These are phyloP conservation scores for Falco cherrug DNA, from an alignment of 2,797 vertebrate genomes.

Conservation along the genomic window DNA sequence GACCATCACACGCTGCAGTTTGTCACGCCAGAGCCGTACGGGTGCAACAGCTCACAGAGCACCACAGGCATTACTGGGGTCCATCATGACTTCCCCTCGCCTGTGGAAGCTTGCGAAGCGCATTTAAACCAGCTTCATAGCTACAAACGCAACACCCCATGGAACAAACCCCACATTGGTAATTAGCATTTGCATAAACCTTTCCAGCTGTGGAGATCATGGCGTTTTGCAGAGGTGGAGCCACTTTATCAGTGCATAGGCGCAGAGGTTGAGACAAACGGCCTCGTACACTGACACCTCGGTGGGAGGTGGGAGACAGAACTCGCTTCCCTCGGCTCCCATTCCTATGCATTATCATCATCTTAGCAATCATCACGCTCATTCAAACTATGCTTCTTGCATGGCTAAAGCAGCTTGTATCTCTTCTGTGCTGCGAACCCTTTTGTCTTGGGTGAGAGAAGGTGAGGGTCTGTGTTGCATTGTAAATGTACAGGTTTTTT, in stretches of 20 bases:
- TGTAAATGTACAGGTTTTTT: neutral
- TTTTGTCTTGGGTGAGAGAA: neutral
- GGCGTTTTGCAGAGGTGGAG: neutral
- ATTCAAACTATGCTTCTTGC: neutral
- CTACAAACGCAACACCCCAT: neutral
- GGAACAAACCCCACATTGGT: neutral
- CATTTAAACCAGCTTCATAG: neutral
- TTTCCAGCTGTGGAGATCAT: neutral
- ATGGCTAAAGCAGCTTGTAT: neutral
- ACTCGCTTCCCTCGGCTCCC: neutral
- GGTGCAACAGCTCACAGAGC: neutral
- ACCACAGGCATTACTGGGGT: neutral
- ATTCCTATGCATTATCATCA: neutral
- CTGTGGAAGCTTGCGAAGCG: neutral
- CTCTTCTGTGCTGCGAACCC: neutral
- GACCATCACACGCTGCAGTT: neutral
- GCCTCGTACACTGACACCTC: neutral
- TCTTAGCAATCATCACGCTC: neutral
- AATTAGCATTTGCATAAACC: neutral
- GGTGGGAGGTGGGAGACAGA: neutral
- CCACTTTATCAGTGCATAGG: neutral
- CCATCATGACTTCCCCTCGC: neutral
- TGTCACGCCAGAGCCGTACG: neutral
- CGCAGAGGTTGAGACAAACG: neutral
- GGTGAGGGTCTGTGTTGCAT: neutral